phyloP scores from a whole-genome alignment of 1,140 invertebrate genomes.

The Phymastichus coffea region DNA sequence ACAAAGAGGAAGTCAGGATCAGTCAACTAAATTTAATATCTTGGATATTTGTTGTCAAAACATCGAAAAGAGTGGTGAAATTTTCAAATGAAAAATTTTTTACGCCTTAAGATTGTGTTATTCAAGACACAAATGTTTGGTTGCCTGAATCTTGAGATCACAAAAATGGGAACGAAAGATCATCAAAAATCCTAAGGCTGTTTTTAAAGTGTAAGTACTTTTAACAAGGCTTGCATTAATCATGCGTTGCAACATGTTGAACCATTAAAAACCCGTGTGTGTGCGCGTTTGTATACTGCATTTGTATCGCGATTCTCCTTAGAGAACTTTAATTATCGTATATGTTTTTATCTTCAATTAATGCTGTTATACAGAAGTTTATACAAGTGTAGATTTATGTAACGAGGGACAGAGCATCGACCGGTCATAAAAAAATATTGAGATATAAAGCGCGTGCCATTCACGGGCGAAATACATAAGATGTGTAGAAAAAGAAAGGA shows the following conservation, averaged over 20 bases:
- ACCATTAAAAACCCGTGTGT: no score
- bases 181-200: slow-evolving; percentile 1
- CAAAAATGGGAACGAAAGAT: background rate
- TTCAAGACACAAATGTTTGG: background rate
- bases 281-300: no score
- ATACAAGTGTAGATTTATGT: no score
- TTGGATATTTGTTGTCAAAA: no score
- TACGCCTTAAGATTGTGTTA: background rate
- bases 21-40: slow-evolving; percentile 12
- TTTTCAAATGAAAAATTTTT: background rate
- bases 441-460: background rate
- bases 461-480: background rate
- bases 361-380: no score
- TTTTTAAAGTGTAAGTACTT: slow-evolving; percentile 26
- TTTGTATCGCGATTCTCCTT: no score
- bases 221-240: slow-evolving; percentile 4
- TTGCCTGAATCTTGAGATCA: background rate
- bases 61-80: no score
- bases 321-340: no score
- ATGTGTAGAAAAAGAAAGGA: background rate
- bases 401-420: background rate
- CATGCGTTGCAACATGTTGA: slow-evolving; percentile 8
- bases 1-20: background rate
- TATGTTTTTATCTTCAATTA: no score
- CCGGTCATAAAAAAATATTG: background rate